Evolutionary conservation across 2,888 invertebrate species (phyloP).

Genomic region (Pilophorus perplexus): DNA sequence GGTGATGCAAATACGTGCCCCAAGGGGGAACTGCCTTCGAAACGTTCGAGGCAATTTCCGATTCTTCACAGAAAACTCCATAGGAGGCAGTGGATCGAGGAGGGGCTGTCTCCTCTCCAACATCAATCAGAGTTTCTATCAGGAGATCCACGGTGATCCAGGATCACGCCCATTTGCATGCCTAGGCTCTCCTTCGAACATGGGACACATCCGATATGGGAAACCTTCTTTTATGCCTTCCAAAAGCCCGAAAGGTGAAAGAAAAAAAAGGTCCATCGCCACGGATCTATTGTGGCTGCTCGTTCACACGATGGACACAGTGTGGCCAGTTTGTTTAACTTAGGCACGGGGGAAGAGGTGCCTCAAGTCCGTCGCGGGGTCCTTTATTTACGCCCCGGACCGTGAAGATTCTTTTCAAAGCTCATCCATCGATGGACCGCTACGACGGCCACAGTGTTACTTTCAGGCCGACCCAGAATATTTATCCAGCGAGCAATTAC

Average conservation of each 20-base stretch:
- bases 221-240: conserved; percentile 6
- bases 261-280: not conserved
- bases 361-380: not conserved
- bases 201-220: conserved; percentile 43
- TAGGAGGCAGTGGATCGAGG: too few species aligned
- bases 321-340: conserved; percentile 36
- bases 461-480: too few species aligned
- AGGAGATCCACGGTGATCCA: conserved; percentile 3
- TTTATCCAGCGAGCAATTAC: too few species aligned
- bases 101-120: not conserved
- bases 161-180: conserved; percentile 32
- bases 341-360: conserved; percentile 29
- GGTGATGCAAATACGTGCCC: conserved; percentile 31
- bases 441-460: too few species aligned
- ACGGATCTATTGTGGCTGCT: conserved; percentile 36
- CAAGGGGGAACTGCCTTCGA: not conserved
- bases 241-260: too few species aligned
- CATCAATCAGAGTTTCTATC: conserved; percentile 26
- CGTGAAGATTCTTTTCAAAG: conserved; percentile 26
- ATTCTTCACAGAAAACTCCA: conserved; percentile 31
- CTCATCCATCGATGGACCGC: conserved; percentile 4
- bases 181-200: conserved; percentile 14
- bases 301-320: conserved; percentile 41
- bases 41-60: conserved; percentile 32
- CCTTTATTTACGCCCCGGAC: conserved; percentile 27